A percentile compares a stretch with the other conserved stretches of the same genome.
Evolutionary conservation across 1,140 invertebrate genomes (phyloP).

Genomic region (Drosophila arawakana): DNA sequence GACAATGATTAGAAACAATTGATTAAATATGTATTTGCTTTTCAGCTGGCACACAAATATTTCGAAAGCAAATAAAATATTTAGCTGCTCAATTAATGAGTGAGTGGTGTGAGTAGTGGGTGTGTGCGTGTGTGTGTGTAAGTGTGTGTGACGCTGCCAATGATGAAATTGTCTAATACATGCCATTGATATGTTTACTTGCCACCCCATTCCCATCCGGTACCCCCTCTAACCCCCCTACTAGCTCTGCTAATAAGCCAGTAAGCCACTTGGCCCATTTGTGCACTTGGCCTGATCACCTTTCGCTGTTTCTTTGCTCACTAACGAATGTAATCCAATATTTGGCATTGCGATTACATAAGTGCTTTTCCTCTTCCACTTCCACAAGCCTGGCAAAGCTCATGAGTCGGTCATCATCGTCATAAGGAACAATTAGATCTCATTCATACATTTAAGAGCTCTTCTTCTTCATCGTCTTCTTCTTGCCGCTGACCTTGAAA

Average conservation of each 20-base stretch:
- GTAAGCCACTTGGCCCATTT: conserved; percentile 1
- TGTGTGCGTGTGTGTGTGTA: neutral
- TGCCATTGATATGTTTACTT: conserved; percentile 6
- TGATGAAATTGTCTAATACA: conserved; percentile 35
- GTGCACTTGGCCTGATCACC: conserved; percentile 17
- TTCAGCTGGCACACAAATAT: conserved; percentile 28
- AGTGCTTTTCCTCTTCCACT: conserved; percentile 18
- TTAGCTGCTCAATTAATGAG: conserved; percentile 37
- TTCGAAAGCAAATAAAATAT: conserved; percentile 27
- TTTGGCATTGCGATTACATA: conserved; percentile 60
- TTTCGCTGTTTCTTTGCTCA: conserved; percentile 9
- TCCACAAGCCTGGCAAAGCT: conserved; percentile 29
- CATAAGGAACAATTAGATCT: conserved; percentile 78
- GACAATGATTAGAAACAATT: conserved; percentile 31
- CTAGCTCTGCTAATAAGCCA: neutral
- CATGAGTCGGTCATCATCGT: conserved; percentile 42
- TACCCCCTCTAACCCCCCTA: neutral
- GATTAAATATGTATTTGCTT: conserved; percentile 39
- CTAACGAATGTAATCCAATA: conserved; percentile 52
- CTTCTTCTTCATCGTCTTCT: conserved; percentile 21
- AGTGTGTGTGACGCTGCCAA: neutral
- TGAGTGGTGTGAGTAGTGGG: conserved; percentile 14
- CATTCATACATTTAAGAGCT: conserved; percentile 75
- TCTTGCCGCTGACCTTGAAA: conserved; percentile 69
- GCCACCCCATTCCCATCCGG: conserved; percentile 9